A percentile compares a stretch with the other conserved stretches of the same genome.
Conservation (phyloP, 2,888 invertebrate genomes). For the Orthosia incerta region DNA sequence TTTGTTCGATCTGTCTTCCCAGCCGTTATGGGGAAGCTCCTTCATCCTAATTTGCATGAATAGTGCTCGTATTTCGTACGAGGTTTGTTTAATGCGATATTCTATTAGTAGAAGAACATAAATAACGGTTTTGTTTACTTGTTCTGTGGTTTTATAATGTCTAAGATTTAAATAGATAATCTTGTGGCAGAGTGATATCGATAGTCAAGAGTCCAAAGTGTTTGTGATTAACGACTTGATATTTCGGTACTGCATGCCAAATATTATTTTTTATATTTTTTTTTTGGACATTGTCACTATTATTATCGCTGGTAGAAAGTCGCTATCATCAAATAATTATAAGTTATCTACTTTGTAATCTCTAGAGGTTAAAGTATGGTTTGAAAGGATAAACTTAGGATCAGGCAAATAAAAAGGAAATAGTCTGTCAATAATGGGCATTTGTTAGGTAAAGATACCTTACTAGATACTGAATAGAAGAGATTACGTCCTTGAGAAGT, state of each 20-base stretch:
- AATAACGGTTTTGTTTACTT: conserved; percentile 23
- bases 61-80: conserved; percentile 69
- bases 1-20: conserved; percentile 77
- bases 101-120: conserved; percentile 66
- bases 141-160: background rate
- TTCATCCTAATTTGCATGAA: conserved; percentile 83
- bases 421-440: background rate
- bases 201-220: background rate
- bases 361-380: background rate
- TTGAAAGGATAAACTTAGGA: background rate
- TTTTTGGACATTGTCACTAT: background rate
- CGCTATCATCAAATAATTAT: background rate
- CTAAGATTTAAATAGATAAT: background rate
- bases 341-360: no score
- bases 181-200: background rate
- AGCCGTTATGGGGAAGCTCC: conserved; percentile 73
- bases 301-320: background rate
- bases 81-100: conserved; percentile 71
- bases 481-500: background rate
- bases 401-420: background rate
- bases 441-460: background rate
- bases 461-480: background rate
- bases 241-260: background rate
- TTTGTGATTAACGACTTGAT: background rate
- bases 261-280: no score